These are phyloP conservation scores for Crax fasciolata DNA, from an alignment of 2,797 vertebrate genomes.

Conservation along the genomic window DNA sequence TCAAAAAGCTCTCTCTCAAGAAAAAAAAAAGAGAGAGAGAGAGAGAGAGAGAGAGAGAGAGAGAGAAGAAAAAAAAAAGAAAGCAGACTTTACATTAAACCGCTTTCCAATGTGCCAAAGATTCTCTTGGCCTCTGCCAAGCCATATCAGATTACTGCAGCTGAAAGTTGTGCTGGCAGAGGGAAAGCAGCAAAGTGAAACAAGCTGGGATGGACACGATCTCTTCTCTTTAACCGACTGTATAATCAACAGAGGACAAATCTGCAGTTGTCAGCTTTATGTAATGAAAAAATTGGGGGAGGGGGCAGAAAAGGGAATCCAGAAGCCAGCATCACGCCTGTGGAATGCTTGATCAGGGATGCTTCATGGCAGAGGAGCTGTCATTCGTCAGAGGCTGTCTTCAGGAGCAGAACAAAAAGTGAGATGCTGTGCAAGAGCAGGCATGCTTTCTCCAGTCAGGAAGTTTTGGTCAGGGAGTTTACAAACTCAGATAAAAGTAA, in stretches of 20 bases:
- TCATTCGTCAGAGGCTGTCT: conserved; percentile 19
- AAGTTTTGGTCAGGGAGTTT: background rate
- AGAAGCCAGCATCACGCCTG: conserved; percentile 23
- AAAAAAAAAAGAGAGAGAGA: background rate
- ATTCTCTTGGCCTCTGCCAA: conserved; percentile 74
- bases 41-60: background rate
- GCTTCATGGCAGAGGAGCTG: background rate
- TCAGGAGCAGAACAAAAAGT: background rate
- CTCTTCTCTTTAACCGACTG: conserved; percentile 52
- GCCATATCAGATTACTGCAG: conserved; percentile 74
- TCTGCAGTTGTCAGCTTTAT: conserved; percentile 58
- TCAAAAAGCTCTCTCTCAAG: background rate
- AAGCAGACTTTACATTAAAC: conserved; percentile 69
- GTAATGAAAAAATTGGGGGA: background rate
- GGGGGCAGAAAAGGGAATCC: conserved; percentile 2
- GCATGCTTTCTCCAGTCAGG: background rate
- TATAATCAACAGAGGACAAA: conserved; percentile 25
- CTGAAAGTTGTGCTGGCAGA: conserved; percentile 71
- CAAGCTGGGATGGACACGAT: conserved; percentile 71
- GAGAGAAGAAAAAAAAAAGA: background rate
- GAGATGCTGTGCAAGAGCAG: background rate
- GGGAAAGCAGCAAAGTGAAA: conserved; percentile 75
- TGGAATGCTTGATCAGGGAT: conserved; percentile 43
- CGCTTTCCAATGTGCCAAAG: conserved; percentile 61
- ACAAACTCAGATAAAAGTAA: background rate